A percentile compares a stretch with the other conserved stretches of the same genome.
Conservation (phyloP, 1,140 invertebrate species). For the Goniozus legneri region DNA sequence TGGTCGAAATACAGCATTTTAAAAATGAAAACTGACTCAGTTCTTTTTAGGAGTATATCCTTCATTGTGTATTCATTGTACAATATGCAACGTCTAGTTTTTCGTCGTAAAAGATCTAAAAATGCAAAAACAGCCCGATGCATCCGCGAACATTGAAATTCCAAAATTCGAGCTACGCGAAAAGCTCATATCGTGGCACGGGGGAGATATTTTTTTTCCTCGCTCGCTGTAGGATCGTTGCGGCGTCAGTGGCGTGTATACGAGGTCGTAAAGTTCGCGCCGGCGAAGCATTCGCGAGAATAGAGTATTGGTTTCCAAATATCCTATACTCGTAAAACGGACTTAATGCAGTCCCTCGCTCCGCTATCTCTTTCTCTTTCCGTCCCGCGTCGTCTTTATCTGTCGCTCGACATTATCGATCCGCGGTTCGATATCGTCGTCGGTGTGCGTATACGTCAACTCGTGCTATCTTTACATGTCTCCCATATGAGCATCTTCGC, state of each 20-base stretch:
- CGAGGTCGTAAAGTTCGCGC: slow-evolving; percentile 23
- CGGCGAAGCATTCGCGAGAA: slow-evolving; percentile 27
- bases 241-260: slow-evolving; percentile 24
- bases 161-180: not conserved
- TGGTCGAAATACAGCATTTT: too few species aligned
- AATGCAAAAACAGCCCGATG: not conserved
- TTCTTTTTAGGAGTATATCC: too few species aligned
- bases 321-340: slow-evolving; percentile 33
- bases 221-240: slow-evolving; percentile 1
- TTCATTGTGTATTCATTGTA: too few species aligned
- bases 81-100: too few species aligned
- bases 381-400: slow-evolving; percentile 4
- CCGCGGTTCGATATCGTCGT: too few species aligned
- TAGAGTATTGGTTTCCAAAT: slow-evolving; percentile 33
- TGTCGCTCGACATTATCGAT: not conserved
- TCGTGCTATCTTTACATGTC: slow-evolving; percentile 7
- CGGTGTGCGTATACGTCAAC: slow-evolving; percentile 2
- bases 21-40: too few species aligned
- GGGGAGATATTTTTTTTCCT: slow-evolving; percentile 17
- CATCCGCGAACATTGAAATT: not conserved
- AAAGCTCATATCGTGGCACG: slow-evolving; percentile 18
- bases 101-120: too few species aligned
- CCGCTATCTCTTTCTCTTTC: slow-evolving; percentile 24
- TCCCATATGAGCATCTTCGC: too few species aligned
- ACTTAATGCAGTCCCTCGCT: slow-evolving; percentile 26